Evolutionary conservation across 2,888 invertebrate genomes (phyloP).

Genomic region (Phorcus lineatus): DNA sequence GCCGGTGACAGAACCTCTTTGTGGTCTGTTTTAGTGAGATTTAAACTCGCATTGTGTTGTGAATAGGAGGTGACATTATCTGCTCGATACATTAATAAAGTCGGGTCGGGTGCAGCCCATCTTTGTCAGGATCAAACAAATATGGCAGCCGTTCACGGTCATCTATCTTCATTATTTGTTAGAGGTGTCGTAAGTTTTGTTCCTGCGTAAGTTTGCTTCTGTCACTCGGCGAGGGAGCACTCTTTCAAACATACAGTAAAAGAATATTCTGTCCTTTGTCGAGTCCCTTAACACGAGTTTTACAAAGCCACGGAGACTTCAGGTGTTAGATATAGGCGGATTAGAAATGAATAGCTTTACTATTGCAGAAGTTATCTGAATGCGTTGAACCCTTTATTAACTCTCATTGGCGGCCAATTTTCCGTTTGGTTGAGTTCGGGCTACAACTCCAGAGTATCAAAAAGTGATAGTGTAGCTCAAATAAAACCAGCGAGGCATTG

Average conservation of each 20-base stretch:
- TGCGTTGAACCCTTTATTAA: conserved; percentile 39
- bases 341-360: conserved; percentile 23
- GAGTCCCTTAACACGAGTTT: not conserved
- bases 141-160: conserved; percentile 39
- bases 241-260: conserved; percentile 11
- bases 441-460: conserved; percentile 42
- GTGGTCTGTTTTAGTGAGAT: conserved; percentile 40
- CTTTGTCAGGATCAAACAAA: conserved; percentile 40
- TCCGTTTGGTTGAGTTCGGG: conserved; percentile 32
- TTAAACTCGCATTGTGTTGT: conserved; percentile 36
- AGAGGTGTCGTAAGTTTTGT: conserved; percentile 46
- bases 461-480: conserved; percentile 26
- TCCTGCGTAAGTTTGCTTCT: not conserved
- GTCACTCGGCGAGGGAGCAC: not conserved
- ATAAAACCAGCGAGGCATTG: too few species aligned
- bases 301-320: not conserved
- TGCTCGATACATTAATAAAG: conserved; percentile 3
- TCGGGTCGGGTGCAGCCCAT: conserved; percentile 33
- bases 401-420: conserved; percentile 47
- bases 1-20: conserved; percentile 42
- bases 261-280: conserved; percentile 20
- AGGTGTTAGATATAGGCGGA: conserved; percentile 7
- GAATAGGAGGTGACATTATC: conserved; percentile 30
- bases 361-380: not conserved
- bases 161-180: conserved; percentile 55